Evolutionary conservation across 1,140 invertebrate genomes (phyloP).

Genomic region (Megalonaias nervosa): DNA sequence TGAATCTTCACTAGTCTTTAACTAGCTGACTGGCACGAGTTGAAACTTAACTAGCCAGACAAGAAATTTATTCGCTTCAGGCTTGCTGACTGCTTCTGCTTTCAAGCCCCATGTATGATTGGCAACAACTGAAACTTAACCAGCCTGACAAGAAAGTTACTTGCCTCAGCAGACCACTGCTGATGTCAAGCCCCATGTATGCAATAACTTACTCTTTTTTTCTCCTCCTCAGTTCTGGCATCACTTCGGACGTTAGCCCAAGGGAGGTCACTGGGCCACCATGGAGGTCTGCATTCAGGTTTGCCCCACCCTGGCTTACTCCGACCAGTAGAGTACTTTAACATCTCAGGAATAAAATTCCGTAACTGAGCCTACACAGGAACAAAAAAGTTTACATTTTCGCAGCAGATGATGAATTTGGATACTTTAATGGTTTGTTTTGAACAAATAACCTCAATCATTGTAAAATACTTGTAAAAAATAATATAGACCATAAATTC

Average conservation of each 20-base stretch:
- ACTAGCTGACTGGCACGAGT: too few species aligned
- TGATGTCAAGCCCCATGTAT: too few species aligned
- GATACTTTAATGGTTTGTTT: background rate
- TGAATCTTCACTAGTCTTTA: too few species aligned
- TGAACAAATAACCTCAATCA: background rate
- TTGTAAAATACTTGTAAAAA: background rate
- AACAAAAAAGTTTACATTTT: constrained; percentile 76
- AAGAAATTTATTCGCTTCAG: too few species aligned
- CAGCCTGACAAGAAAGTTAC: too few species aligned
- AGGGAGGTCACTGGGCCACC: constrained; percentile 98
- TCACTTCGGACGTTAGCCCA: constrained; percentile 99
- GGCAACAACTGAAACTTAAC: too few species aligned
- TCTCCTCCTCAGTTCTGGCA: constrained; percentile 94
- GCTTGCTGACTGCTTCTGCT: too few species aligned
- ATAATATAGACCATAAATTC: background rate
- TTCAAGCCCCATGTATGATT: too few species aligned
- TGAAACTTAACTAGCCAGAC: too few species aligned
- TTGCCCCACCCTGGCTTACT: constrained; percentile 98
- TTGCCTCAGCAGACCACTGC: too few species aligned
- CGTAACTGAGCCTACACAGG: constrained; percentile 84
- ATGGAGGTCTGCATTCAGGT: constrained; percentile 93
- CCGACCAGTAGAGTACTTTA: constrained; percentile 96
- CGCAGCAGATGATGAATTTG: constrained; percentile 75
- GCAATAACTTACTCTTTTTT: constrained; percentile 86
- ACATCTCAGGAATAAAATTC: constrained; percentile 97